These are phyloP conservation scores for Virgularia gustaviana DNA, from an alignment of 92 coral and sea anemone species.

Conservation along the genomic window DNA sequence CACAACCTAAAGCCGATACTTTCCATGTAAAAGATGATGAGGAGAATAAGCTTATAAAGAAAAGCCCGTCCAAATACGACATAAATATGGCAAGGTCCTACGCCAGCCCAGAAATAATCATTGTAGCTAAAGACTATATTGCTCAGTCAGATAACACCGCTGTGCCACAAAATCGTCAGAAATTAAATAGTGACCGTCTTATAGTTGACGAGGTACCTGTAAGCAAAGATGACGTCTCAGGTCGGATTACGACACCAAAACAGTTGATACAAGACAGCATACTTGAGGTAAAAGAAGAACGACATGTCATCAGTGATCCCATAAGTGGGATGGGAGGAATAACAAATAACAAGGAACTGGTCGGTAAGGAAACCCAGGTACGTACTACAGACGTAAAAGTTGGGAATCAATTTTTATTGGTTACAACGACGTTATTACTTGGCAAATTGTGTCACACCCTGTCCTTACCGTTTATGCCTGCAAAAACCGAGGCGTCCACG, in stretches of 20 bases:
- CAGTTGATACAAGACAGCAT: neutral
- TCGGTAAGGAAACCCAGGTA: too few species aligned
- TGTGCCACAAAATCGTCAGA: neutral
- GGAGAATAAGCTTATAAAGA: neutral
- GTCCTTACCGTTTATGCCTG: too few species aligned
- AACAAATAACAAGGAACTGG: too few species aligned
- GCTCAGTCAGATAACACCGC: neutral
- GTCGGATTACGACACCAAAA: neutral
- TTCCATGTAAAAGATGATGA: neutral
- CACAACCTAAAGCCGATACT: too few species aligned
- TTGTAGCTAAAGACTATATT: neutral
- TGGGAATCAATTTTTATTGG: too few species aligned
- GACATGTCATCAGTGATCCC: too few species aligned
- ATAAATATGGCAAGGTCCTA: neutral
- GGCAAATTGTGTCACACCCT: too few species aligned
- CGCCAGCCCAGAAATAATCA: neutral
- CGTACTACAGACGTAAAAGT: too few species aligned
- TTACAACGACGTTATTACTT: too few species aligned
- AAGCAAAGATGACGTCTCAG: neutral
- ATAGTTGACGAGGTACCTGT: neutral
- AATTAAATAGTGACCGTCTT: conserved; percentile 19
- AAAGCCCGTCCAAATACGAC: neutral
- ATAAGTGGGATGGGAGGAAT: too few species aligned
- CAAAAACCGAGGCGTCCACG: too few species aligned
- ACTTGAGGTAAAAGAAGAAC: too few species aligned